Percentiles rank a stretch among this genome's conserved stretches.
Evolutionary conservation across 2,113 vertebrate genomes (phyloP).

Genomic region (Platichthys stellatus): DNA sequence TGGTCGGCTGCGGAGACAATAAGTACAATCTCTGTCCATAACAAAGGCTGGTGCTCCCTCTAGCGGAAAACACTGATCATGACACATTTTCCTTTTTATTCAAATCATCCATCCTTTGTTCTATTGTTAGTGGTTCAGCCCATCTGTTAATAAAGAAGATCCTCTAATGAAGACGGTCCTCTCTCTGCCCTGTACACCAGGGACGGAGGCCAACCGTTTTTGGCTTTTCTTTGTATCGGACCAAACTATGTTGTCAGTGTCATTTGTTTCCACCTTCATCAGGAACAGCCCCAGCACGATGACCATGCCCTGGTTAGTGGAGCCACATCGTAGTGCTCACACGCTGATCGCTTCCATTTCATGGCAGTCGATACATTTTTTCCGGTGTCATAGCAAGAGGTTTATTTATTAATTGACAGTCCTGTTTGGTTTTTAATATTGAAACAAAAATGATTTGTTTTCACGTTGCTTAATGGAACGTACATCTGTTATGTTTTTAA

Average conservation of each 20-base stretch:
- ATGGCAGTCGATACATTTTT: constrained; percentile 2
- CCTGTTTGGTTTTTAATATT: constrained; percentile 7
- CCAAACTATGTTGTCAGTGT: constrained; percentile 46
- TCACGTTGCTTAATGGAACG: constrained; percentile 13
- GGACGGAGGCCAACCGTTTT: constrained; percentile 18
- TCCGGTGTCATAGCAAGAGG: constrained; percentile 2
- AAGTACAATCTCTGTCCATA: constrained; percentile 30
- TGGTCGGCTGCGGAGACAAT: background rate
- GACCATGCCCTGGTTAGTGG: background rate
- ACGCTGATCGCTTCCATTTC: background rate
- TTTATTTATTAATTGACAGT: constrained; percentile 38
- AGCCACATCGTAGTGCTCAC: background rate
- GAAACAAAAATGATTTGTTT: constrained; percentile 27
- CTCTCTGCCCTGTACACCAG: constrained; percentile 31
- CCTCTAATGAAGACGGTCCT: constrained; percentile 24
- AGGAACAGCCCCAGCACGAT: constrained; percentile 34
- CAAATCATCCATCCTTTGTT: constrained; percentile 59
- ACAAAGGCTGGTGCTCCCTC: constrained; percentile 77
- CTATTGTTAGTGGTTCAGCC: constrained; percentile 47
- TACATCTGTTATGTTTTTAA: constrained; percentile 2
- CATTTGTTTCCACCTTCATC: constrained; percentile 42
- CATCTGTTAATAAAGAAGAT: constrained; percentile 31
- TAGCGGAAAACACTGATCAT: constrained; percentile 58
- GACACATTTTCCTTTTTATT: constrained; percentile 28
- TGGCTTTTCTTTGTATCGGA: constrained; percentile 40